A percentile compares a stretch with the other conserved stretches of the same genome.
Evolutionary conservation across 2,113 vertebrate genomes (phyloP).

Genomic region (Callocephalon fimbriatum): DNA sequence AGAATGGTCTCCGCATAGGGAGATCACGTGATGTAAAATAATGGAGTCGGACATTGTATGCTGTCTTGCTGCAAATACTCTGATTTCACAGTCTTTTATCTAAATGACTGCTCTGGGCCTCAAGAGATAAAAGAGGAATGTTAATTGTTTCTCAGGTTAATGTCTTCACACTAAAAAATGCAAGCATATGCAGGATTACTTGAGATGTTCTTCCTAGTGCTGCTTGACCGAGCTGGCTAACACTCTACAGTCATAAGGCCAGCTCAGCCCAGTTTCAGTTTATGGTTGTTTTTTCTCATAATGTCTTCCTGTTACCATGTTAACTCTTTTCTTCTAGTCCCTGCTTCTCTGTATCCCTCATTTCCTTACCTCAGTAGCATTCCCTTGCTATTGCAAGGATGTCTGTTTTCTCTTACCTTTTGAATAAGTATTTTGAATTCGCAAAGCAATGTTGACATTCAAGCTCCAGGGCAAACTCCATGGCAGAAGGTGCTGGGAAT

Average conservation of each 20-base stretch:
- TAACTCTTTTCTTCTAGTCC: background rate
- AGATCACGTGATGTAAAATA: background rate
- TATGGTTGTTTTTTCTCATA: background rate
- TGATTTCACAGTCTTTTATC: background rate
- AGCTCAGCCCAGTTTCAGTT: background rate
- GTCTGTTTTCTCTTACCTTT: background rate
- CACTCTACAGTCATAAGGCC: background rate
- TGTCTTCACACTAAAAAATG: background rate
- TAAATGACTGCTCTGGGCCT: background rate
- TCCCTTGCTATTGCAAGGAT: background rate
- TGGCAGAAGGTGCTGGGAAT: background rate
- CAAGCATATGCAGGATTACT: background rate
- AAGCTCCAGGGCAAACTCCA: background rate
- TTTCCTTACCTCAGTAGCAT: background rate
- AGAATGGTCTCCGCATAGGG: rapidly evolving
- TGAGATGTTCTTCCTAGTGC: background rate
- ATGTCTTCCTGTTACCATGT: background rate
- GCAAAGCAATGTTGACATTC: background rate
- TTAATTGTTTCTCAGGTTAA: background rate
- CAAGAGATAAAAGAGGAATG: background rate
- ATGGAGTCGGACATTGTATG: background rate
- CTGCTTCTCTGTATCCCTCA: background rate
- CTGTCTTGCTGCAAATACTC: background rate
- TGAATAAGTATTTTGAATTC: background rate
- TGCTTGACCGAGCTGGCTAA: background rate